These are phyloP conservation scores for Lasaia peninsularis DNA, from an alignment of 1,140 invertebrate genomes.

Conservation along the genomic window DNA sequence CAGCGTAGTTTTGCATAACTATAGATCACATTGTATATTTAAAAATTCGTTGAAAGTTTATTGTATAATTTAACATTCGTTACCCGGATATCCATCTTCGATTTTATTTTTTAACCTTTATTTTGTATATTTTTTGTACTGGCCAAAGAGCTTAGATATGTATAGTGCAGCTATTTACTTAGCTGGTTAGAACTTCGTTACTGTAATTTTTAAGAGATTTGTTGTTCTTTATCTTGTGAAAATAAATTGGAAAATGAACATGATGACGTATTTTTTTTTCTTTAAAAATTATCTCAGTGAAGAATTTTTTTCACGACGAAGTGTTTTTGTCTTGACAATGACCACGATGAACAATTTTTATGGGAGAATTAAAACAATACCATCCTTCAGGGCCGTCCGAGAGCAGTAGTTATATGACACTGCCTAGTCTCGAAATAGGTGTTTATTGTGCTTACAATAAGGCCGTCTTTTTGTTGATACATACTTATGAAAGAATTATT, in stretches of 20 bases:
- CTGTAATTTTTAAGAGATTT: conserved; percentile 73
- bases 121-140: conserved; percentile 64
- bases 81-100: conserved; percentile 50
- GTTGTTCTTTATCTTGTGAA: conserved; percentile 74
- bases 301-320: not conserved
- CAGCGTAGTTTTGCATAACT: conserved; percentile 25
- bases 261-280: conserved; percentile 17
- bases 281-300: not conserved
- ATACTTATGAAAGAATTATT: too few relatives aligned
- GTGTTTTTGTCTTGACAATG: too few relatives aligned
- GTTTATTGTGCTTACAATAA: too few relatives aligned
- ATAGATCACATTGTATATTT: conserved; percentile 30
- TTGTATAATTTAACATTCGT: conserved; percentile 69
- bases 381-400: too few relatives aligned
- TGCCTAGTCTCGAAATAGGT: too few relatives aligned
- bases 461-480: too few relatives aligned
- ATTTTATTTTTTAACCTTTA: conserved; percentile 44
- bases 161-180: conserved; percentile 44
- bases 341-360: too few relatives aligned
- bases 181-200: conserved; percentile 66
- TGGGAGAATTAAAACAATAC: too few relatives aligned
- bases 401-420: too few relatives aligned
- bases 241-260: conserved; percentile 52
- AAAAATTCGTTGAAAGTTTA: conserved; percentile 63
- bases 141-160: conserved; percentile 74